phyloP scores from a whole-genome alignment of 23 tunicate genomes.

The Pegea sp. region DNA sequence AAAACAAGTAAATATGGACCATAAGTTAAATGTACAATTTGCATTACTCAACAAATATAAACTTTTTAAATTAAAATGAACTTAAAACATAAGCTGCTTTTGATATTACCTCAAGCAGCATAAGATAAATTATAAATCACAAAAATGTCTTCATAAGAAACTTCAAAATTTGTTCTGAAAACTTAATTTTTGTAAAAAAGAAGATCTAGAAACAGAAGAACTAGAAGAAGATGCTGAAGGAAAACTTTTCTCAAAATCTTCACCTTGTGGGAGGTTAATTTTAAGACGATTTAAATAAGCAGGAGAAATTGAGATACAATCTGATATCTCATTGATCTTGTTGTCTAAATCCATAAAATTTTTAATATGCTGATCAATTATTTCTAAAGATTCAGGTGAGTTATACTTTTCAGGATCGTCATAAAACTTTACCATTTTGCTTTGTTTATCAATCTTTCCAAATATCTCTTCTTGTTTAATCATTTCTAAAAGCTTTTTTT shows the following conservation, averaged over 20 bases:
- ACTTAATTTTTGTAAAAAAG: too few species aligned
- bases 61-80: too few species aligned
- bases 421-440: slow-evolving; percentile 74
- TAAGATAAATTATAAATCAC: too few species aligned
- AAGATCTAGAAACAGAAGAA: slow-evolving; percentile 12
- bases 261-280: slow-evolving; percentile 24
- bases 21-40: too few species aligned
- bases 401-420: slow-evolving; percentile 66
- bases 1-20: too few species aligned
- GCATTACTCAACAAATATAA: too few species aligned
- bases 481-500: slow-evolving; percentile 44
- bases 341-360: slow-evolving; percentile 52
- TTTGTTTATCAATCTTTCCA: slow-evolving; percentile 36
- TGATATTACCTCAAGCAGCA: too few species aligned
- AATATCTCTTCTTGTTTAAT: slow-evolving; percentile 51
- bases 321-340: slow-evolving; percentile 37
- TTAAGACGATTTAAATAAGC: slow-evolving; percentile 56
- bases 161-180: too few species aligned
- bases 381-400: slow-evolving; percentile 32
- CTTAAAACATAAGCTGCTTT: too few species aligned
- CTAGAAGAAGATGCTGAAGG: slow-evolving; percentile 23
- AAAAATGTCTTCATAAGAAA: too few species aligned
- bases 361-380: slow-evolving; percentile 36
- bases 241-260: slow-evolving; percentile 36
- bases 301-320: slow-evolving; percentile 51